These are phyloP conservation scores for Hemibagrus guttatus DNA, from an alignment of 2,797 vertebrate genomes.

Conservation along the genomic window DNA sequence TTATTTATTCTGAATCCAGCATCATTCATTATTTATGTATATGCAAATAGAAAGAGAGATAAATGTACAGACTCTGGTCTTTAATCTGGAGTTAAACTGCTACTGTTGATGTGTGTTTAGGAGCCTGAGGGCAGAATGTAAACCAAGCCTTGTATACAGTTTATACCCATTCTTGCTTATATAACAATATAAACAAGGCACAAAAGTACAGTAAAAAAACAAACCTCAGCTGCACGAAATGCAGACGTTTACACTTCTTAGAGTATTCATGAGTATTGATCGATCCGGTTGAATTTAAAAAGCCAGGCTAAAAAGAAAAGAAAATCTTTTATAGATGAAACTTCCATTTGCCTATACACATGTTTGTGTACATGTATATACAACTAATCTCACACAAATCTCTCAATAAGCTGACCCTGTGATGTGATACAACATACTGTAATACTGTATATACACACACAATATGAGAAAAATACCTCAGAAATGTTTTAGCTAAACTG, in stretches of 20 bases:
- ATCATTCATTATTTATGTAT: neutral
- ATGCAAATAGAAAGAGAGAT: neutral
- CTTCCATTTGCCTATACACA: neutral
- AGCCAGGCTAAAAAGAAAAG: neutral
- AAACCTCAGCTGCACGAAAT: neutral
- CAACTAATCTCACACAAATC: neutral
- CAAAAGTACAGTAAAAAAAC: neutral
- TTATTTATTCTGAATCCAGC: neutral
- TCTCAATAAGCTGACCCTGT: neutral
- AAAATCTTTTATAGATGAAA: neutral
- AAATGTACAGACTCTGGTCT: neutral
- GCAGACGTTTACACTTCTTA: neutral
- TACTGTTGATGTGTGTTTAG: neutral
- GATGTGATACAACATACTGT: neutral
- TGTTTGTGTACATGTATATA: neutral
- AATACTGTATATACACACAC: neutral
- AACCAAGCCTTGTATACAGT: neutral
- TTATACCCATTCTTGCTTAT: neutral
- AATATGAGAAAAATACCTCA: neutral
- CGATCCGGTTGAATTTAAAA: neutral
- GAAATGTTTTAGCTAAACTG: neutral
- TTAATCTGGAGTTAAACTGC: neutral
- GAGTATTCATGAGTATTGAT: neutral
- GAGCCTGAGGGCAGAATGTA: neutral
- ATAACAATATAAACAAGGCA: slow-evolving; percentile 2